These are phyloP conservation scores for Calonectris borealis DNA, from an alignment of 2,113 vertebrate genomes.

Conservation along the genomic window DNA sequence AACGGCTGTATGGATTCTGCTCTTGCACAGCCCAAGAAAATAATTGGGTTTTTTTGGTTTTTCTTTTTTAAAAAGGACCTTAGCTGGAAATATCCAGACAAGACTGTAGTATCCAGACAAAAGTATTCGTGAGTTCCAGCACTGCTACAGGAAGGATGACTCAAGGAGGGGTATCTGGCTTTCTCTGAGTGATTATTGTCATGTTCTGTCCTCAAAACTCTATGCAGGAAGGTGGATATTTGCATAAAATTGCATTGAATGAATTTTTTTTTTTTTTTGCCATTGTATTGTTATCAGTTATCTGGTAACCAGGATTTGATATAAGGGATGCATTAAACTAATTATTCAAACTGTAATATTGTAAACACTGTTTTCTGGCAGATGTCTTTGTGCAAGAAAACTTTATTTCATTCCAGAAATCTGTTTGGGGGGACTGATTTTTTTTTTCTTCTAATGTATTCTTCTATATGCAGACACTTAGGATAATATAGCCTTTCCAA, in stretches of 20 bases:
- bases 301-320: not conserved
- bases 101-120: not conserved
- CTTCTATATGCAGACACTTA: not conserved
- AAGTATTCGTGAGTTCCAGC: not conserved
- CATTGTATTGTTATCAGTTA: not conserved
- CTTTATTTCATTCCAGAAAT: not conserved
- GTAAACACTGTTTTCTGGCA: not conserved
- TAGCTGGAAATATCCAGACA: not conserved
- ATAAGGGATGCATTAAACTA: not conserved
- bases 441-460: not conserved
- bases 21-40: not conserved
- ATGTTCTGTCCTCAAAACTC: not conserved
- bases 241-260: not conserved
- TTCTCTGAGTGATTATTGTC: not conserved
- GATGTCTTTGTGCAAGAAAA: not conserved
- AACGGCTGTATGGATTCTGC: not conserved
- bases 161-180: not conserved
- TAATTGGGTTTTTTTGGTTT: rapidly evolving
- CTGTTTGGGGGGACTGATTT: not conserved
- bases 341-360: not conserved
- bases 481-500: not conserved
- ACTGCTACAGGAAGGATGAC: not conserved
- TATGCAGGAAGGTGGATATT: not conserved
- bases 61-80: not conserved
- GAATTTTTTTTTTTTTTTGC: not conserved